These are phyloP conservation scores for Phoenicopterus ruber DNA, from an alignment of 2,113 vertebrate species.

Conservation along the genomic window DNA sequence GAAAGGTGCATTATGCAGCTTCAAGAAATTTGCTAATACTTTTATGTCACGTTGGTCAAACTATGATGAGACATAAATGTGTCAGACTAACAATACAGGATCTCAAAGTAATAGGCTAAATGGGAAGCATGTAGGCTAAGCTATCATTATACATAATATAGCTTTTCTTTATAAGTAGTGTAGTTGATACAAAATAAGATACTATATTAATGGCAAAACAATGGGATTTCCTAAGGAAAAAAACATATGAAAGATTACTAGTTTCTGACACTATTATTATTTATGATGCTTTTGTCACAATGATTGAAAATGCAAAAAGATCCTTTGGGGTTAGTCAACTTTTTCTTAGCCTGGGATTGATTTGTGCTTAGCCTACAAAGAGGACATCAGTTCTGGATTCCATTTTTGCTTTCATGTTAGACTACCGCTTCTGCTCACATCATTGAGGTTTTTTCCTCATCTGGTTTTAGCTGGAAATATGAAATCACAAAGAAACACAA, in stretches of 20 bases:
- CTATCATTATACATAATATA: background rate
- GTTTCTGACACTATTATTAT: background rate
- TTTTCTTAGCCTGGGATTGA: background rate
- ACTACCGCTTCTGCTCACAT: background rate
- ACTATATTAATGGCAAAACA: background rate
- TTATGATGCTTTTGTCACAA: background rate
- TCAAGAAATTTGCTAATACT: background rate
- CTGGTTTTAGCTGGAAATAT: background rate
- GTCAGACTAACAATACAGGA: background rate
- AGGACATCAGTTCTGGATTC: background rate
- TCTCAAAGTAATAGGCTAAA: background rate
- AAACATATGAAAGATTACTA: background rate
- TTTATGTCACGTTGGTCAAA: background rate
- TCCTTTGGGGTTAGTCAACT: background rate
- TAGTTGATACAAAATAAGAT: background rate
- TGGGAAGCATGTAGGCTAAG: background rate
- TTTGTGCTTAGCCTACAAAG: background rate
- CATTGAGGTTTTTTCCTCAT: background rate
- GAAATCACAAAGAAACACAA: background rate
- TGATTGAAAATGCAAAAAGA: background rate
- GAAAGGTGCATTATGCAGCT: background rate
- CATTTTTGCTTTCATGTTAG: background rate
- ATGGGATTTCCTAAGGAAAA: background rate
- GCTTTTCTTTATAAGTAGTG: background rate
- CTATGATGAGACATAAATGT: background rate